Evolutionary conservation across 2,113 vertebrate genomes (phyloP).

Genomic region (Oxygymnocypris stewartii): DNA sequence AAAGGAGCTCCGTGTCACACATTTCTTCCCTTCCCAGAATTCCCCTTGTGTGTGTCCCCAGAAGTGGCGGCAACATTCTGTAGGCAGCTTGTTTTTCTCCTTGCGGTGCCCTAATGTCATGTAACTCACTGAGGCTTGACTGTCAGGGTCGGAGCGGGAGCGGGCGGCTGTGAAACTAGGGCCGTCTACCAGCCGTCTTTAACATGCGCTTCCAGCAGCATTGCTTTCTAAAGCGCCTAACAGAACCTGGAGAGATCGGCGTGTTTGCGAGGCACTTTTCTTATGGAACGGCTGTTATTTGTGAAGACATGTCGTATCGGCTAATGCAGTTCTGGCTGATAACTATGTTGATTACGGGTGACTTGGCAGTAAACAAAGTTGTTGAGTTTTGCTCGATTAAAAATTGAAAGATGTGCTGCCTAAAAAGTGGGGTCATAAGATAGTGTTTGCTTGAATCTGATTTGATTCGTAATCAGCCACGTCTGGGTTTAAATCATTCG

Average conservation of each 20-base stretch:
- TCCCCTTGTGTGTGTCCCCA: conserved; percentile 25
- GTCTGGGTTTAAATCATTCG: neutral
- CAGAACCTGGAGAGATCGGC: conserved; percentile 1
- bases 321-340: neutral
- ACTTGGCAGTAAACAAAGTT: conserved; percentile 29
- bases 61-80: conserved; percentile 19
- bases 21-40: conserved; percentile 30
- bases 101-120: conserved; percentile 6
- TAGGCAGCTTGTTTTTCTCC: conserved; percentile 38
- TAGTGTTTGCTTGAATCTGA: neutral
- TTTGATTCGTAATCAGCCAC: neutral
- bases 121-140: conserved; percentile 37
- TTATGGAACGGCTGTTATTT: neutral
- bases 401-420: neutral
- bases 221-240: conserved; percentile 3
- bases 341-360: conserved; percentile 7
- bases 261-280: neutral
- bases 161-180: conserved; percentile 33
- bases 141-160: conserved; percentile 26
- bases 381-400: neutral
- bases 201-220: conserved; percentile 14
- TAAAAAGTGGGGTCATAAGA: neutral
- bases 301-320: neutral
- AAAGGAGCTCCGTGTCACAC: conserved; percentile 11
- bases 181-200: conserved; percentile 41